Base-by-base conservation (phyloP, 2,113 vertebrate genomes). In the Sciurus niger region DNA sequence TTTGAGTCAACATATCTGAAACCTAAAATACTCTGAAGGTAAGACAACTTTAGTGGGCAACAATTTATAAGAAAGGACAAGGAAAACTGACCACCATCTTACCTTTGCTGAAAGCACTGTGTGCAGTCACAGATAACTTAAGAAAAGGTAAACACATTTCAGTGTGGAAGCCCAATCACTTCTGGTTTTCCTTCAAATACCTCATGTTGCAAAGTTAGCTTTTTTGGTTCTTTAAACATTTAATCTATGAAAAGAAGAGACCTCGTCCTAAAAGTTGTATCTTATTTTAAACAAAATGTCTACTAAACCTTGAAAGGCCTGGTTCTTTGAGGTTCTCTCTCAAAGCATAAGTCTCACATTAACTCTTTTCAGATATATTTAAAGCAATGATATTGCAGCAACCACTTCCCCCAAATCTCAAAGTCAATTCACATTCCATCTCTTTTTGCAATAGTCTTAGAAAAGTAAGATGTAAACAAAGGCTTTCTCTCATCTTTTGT, bases 261-360 rank as follows among this genome's bases (percentile, higher is more conserved):
- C 73, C 34, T 48, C 51, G 14, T 51, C 24, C 53, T 43, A 20
- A 40, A 96, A 80, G 8, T 70, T 70, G 32, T 60, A 55, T 89
- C 40, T 84, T 80, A 83, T 83, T 48, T 86, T 82, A 80, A 77
- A 58, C 65, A 90, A 93, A 80, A 92, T 72, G 10, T 51, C 46
- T 77, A 30, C 32, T 85, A 74, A 46, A 51, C 0, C 20, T 85
- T n/a, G 63, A 72, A 46, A 80, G 20, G 14, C 37, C 53, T 34
- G 67, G 58, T n/a, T 73, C 37, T 58, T 92, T 89, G 25, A 24
- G 16, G 20, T 73, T 77, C 10, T 18, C 60, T 92, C 88, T 88
- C 48, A 58, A 93, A 78, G 34, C 18, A 12, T 46, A 88, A 78
- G 16, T 82, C 51, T 82, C 72, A 43, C 2, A 37, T 70, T 51